Evolutionary conservation across 2,797 vertebrate genomes (phyloP).

Genomic region (Nothura maculosa): DNA sequence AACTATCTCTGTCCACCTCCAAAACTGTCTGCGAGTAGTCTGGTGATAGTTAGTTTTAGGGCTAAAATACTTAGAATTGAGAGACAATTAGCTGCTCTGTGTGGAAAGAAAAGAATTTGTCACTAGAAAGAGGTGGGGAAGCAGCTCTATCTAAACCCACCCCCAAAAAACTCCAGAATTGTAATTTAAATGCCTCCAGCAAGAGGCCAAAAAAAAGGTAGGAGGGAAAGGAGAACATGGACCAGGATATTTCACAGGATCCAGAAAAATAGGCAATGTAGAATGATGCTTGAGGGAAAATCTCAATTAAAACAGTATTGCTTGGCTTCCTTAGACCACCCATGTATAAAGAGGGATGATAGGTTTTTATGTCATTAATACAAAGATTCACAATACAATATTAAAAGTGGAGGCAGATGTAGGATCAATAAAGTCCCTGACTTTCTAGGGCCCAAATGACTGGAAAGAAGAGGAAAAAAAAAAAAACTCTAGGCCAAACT

Average conservation of each 20-base stretch:
- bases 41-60: background rate
- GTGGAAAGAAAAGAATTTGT: background rate
- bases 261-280: background rate
- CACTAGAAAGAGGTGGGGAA: background rate
- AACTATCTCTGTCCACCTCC: background rate
- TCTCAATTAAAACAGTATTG: background rate
- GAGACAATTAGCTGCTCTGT: background rate
- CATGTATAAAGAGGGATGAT: background rate
- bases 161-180: background rate
- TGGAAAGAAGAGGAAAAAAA: too few species aligned
- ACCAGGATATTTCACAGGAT: background rate
- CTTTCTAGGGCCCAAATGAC: background rate
- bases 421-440: background rate
- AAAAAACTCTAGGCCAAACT: background rate
- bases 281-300: background rate
- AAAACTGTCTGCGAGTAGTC: background rate
- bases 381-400: background rate
- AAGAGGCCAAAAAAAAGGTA: background rate
- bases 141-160: background rate
- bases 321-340: background rate
- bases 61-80: background rate
- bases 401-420: background rate
- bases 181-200: background rate
- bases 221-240: accelerated
- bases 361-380: background rate